phyloP scores from a whole-genome alignment of 2,888 invertebrate species.

The Diachrysia chrysitis region DNA sequence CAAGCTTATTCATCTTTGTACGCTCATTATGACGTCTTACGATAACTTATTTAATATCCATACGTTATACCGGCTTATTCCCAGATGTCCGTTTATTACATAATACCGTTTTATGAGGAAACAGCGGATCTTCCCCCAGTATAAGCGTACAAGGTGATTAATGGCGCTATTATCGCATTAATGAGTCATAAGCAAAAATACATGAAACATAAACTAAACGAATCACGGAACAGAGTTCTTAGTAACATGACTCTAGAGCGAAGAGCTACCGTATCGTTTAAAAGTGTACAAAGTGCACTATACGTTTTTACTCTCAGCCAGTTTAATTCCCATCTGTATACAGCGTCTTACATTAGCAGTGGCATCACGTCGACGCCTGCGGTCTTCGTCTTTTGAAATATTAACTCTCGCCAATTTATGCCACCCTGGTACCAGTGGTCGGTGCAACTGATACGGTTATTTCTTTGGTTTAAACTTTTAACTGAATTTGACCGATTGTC shows the following conservation, averaged over 20 bases:
- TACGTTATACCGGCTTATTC: background rate
- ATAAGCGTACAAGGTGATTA: background rate
- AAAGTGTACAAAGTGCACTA: constrained; percentile 40
- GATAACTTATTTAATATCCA: background rate
- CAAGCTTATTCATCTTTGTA: background rate
- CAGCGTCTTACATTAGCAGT: constrained; percentile 45
- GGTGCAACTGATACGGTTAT: constrained; percentile 51
- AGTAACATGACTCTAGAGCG: constrained; percentile 15
- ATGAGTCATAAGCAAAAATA: constrained; percentile 5
- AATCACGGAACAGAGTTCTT: constrained; percentile 5
- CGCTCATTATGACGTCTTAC: background rate
- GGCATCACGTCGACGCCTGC: constrained; percentile 54
- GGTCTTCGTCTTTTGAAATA: constrained; percentile 61
- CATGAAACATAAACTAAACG: background rate
- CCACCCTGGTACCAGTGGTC: constrained; percentile 41
- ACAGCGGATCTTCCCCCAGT: background rate
- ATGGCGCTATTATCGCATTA: background rate
- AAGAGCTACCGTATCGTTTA: constrained; percentile 31
- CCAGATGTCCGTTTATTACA: background rate
- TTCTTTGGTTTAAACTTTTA: constrained; percentile 42
- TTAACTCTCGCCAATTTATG: constrained; percentile 58
- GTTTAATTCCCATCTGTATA: constrained; percentile 53
- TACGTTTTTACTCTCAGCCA: constrained; percentile 21
- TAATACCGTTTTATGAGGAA: background rate
- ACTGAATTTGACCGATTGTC: constrained; percentile 33